Conservation (phyloP, 2,113 vertebrate genomes). For the Ailurus styani region DNA sequence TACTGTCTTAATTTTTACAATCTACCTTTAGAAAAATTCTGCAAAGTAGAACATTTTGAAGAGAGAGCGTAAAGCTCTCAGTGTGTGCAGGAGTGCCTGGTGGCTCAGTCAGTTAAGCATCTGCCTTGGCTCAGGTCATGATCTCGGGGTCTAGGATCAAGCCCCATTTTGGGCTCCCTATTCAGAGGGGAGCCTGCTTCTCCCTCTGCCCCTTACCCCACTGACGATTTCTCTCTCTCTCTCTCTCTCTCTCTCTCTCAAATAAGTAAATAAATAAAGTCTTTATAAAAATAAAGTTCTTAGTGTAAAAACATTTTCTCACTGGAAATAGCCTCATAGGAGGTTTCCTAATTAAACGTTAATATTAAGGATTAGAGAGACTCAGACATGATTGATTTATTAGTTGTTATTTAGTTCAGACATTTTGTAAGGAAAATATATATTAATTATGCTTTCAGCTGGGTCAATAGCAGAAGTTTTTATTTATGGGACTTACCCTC, state of each 20-base stretch:
- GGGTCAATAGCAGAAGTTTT: neutral
- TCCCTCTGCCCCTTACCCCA: neutral
- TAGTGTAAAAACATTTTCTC: neutral
- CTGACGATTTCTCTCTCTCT: neutral
- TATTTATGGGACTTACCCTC: neutral
- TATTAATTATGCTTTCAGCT: neutral
- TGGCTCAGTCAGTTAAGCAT: neutral
- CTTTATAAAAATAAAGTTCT: neutral
- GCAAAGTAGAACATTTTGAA: constrained; percentile 31
- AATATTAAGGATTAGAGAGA: neutral
- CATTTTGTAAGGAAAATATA: neutral
- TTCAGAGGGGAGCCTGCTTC: neutral
- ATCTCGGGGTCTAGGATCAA: neutral
- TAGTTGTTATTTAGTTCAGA: constrained; percentile 1
- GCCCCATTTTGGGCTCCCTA: neutral
- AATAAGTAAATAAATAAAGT: neutral
- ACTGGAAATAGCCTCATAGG: neutral
- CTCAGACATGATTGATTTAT: neutral
- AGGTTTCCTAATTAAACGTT: neutral
- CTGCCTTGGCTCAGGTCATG: neutral
- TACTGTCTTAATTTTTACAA: constrained; percentile 32
- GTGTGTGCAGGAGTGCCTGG: neutral
- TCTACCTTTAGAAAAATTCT: constrained; percentile 22
- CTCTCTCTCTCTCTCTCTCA: neutral
- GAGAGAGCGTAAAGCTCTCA: constrained; percentile 24